Base-by-base conservation (phyloP, 2,113 vertebrate genomes). In the Pollachius pollachius region DNA sequence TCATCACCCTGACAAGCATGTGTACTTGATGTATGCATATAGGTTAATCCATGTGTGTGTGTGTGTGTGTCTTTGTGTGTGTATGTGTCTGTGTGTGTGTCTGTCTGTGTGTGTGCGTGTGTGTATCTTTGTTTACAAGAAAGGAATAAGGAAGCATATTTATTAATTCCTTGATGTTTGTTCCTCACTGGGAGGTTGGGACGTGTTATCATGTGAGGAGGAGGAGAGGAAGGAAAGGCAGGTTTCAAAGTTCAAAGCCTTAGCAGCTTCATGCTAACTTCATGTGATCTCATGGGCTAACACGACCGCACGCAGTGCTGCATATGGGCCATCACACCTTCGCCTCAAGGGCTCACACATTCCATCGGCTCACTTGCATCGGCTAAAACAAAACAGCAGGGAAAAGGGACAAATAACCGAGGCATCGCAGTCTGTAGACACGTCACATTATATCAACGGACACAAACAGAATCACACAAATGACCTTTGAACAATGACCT, bases 251-350 rank as follows among this genome's bases (percentile, higher is more conserved):
- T 85, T 70, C 34, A 75, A 17, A 60, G 52, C 70, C 72, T n/a
- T 67, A 71, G 81, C 37, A 68, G 67, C 48, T 81, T 85, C 61
- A 81, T 56, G 56, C 52, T 41, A 68, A 65, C 54, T 81, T 85
- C 61, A 81, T 56, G 56, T 56, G 41, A 68, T 64, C 61, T 76
- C n/a, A 64, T 1, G 52, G 64, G 52, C 65, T 61, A 66, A 56
- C 34, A 66, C 30, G 61, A 70, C 25, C 67, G 73, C 67, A 75
- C 25, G 17, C 30, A 30, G 66, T 16, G 34, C 71, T 25, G 73
- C 65, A 60, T 64, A 68, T 16, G 68, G 68, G 61, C 11, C 9
- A 8, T 66, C 23, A 64, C 54, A 34, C 64, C 48, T 15, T 19
- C 56, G 64, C 41, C 41, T 48, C 52, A 71, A 9, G 41, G 9